phyloP scores from a whole-genome alignment of 2,113 vertebrate species.

The Condylura cristata region DNA sequence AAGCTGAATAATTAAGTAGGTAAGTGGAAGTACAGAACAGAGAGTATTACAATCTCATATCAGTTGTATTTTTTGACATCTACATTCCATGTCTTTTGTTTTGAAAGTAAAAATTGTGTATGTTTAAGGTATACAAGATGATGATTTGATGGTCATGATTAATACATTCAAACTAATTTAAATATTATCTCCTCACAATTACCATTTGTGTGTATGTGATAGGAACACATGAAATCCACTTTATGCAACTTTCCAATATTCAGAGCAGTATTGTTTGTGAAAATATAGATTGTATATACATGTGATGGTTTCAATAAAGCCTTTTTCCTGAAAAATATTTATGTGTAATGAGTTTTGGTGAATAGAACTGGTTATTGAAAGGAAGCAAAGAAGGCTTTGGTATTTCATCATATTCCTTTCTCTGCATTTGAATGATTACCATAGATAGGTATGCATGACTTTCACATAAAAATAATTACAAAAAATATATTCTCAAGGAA shows the following conservation, averaged over 20 bases:
- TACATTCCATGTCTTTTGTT: not conserved
- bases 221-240: not conserved
- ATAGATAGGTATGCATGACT: not conserved
- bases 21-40: not conserved
- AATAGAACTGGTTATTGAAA: not conserved
- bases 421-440: constrained; percentile 8
- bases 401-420: not conserved
- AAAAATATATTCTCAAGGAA: not conserved
- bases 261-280: not conserved
- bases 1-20: not conserved
- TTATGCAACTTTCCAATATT: not conserved
- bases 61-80: not conserved
- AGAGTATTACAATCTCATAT: not conserved
- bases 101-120: not conserved
- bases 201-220: not conserved
- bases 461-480: not conserved
- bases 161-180: not conserved
- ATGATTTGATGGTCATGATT: not conserved
- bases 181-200: not conserved
- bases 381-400: not conserved
- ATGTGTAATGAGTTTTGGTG: not conserved
- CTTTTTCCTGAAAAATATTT: constrained; percentile 5
- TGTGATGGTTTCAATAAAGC: not conserved
- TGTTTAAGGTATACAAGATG: not conserved
- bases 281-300: not conserved